Evolutionary conservation across 2,888 invertebrate species (phyloP).

Genomic region (Theretra japonica): DNA sequence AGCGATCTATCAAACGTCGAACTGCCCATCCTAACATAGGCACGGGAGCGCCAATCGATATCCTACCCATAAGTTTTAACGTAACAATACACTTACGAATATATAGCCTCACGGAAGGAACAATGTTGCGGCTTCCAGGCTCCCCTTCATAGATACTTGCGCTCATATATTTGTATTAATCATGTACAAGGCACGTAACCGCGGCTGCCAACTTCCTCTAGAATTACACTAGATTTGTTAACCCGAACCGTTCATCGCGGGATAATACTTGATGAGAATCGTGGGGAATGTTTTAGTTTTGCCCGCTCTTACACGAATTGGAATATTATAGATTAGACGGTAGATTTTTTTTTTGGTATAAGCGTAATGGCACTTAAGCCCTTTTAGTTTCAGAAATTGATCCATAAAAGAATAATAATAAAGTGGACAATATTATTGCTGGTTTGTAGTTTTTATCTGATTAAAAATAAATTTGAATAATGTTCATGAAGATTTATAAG

Average conservation of each 20-base stretch:
- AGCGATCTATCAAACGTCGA: no score
- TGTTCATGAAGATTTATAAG: no score
- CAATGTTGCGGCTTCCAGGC: slow-evolving; percentile 9
- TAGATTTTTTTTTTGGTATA: not conserved
- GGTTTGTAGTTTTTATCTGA: no score
- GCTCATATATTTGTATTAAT: slow-evolving; percentile 11
- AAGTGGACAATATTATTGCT: no score
- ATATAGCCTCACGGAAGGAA: not conserved
- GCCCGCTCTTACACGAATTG: not conserved
- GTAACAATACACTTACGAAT: not conserved
- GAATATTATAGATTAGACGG: not conserved
- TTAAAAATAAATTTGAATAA: no score
- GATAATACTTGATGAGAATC: slow-evolving; percentile 16
- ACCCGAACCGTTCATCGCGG: not conserved
- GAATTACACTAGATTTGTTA: slow-evolving; percentile 7
- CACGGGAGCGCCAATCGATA: not conserved
- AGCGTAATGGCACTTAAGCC: no score
- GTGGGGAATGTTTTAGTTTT: not conserved
- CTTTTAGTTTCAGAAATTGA: no score
- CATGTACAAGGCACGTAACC: slow-evolving; percentile 12
- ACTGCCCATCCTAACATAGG: not conserved
- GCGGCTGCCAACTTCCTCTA: slow-evolving; percentile 16
- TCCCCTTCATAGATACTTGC: slow-evolving; percentile 14
- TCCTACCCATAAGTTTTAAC: not conserved
- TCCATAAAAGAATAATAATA: no score